These are phyloP conservation scores for Acropternis orthonyx DNA, from an alignment of 2,797 vertebrate species.

Conservation along the genomic window DNA sequence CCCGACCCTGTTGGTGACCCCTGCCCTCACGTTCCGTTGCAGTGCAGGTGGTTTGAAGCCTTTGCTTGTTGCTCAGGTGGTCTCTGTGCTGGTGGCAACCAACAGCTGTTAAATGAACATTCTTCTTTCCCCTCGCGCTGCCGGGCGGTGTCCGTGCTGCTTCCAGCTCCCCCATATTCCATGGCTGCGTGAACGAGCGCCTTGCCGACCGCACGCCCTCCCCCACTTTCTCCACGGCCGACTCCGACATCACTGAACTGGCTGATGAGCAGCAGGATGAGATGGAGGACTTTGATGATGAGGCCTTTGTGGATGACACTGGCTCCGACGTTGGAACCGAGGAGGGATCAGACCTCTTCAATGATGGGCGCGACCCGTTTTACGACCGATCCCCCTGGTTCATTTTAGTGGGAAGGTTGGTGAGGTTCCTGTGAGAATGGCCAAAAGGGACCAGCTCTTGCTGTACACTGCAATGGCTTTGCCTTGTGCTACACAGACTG, in stretches of 20 bases:
- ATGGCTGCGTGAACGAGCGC: conserved; percentile 97
- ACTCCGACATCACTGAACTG: conserved; percentile 98
- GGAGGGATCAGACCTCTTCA: conserved; percentile 98
- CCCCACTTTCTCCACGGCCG: conserved; percentile 97
- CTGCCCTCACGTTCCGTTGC: not conserved
- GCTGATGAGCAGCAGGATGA: conserved; percentile 97
- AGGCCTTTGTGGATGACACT: conserved; percentile 97
- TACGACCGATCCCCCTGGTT: conserved; percentile 99
- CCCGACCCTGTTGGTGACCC: not conserved
- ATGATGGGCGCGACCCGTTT: conserved; percentile 98
- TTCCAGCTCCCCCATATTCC: conserved; percentile 97
- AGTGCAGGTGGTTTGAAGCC: not conserved
- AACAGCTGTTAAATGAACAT: conserved; percentile 41
- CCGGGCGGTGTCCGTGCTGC: conserved; percentile 68
- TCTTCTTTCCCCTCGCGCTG: conserved; percentile 63
- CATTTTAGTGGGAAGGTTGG: conserved; percentile 99
- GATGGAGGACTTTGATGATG: conserved; percentile 97
- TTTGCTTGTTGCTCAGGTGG: conserved; percentile 40
- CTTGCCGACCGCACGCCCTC: conserved; percentile 97
- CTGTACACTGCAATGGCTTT: conserved; percentile 37
- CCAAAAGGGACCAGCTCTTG: conserved; percentile 80
- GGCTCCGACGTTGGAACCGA: conserved; percentile 97
- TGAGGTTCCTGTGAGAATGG: conserved; percentile 81
- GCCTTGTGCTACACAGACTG: not conserved
- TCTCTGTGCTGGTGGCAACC: conserved; percentile 57